These are phyloP conservation scores for Cherax quadricarinatus DNA, from an alignment of 1,140 invertebrate species.

Conservation along the genomic window DNA sequence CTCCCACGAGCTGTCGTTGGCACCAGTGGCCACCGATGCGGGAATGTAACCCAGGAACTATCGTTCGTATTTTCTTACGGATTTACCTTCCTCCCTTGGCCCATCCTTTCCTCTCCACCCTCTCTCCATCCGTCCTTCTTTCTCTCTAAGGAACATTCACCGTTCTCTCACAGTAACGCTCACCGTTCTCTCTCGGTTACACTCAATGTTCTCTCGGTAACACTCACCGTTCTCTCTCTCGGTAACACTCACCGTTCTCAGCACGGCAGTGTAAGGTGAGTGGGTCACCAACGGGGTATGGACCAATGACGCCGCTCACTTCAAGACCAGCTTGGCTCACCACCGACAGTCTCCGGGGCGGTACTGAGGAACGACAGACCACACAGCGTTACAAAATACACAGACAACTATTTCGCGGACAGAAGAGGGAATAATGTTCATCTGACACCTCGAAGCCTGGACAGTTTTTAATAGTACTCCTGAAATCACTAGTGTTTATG, in stretches of 20 bases:
- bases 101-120: not conserved
- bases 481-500: no score
- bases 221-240: not conserved
- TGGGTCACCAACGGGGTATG: conserved; percentile 22
- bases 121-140: not conserved
- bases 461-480: no score
- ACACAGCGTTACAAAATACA: not conserved
- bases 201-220: conserved; percentile 16
- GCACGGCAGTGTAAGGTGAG: conserved; percentile 28
- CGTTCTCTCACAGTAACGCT: not conserved
- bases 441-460: no score
- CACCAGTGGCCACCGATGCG: not conserved
- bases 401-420: not conserved
- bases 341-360: conserved; percentile 24
- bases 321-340: conserved; percentile 22
- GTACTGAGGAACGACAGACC: not conserved
- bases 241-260: conserved; percentile 4
- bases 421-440: no score
- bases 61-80: not conserved
- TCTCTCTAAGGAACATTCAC: conserved; percentile 2
- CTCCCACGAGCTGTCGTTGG: not conserved
- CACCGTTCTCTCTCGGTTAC: not conserved
- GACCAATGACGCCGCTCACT: conserved; percentile 42
- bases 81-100: not conserved
- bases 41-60: not conserved